Evolutionary conservation across 2,113 vertebrate genomes (phyloP), one percentile per base, ranked within the genome.

Genomic region (Platysternon megacephalum): DNA sequence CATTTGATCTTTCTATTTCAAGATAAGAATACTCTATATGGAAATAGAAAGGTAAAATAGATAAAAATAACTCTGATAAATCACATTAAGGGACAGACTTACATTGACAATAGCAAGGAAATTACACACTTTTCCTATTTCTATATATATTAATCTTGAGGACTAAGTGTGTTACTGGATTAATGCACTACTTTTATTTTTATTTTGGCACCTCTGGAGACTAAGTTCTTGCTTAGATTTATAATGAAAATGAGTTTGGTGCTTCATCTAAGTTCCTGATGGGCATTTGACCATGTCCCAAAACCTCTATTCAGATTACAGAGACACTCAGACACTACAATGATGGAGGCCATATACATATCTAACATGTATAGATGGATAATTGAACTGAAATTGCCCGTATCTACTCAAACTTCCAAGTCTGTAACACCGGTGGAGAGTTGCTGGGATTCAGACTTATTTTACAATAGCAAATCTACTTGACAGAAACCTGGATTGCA

Each of bases 1-100:
- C 44, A 85, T 76, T 91, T 46, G 82, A 48, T 49, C 39, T 96
- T 95, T 9, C 3, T 29, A 91, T 93, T 94, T 93, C 49, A 81
- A 92, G 72, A 80, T 90, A 91, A 91, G 9, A 94, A 10, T 13
- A 32, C 24, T 48, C 2, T 82, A 88, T 84, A 29, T 81, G 94
- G 90, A 86, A 95, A 94, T 39, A 32, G 42, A 92, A 89, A 92
- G 80, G 87, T 76, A 42, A 51, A 94, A 88, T 22, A 89, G 61
- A 94, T 82, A 94, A 90, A 96, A 93, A 87, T 58, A 96, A 91
- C 39, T 84, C 49, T 8, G 0, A 48, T 91, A 79, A 87, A 93
- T 82, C 85, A 17, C 17, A 80, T 91, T 74, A n/a, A 91, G 87
- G 82, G 72, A 79, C 85, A 90, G 90, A 90, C 94, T 89, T 90